A percentile compares a stretch with the other conserved stretches of the same genome.
Evolutionary conservation across 2,888 invertebrate genomes (phyloP).

Genomic region (Heliconius charithonia): DNA sequence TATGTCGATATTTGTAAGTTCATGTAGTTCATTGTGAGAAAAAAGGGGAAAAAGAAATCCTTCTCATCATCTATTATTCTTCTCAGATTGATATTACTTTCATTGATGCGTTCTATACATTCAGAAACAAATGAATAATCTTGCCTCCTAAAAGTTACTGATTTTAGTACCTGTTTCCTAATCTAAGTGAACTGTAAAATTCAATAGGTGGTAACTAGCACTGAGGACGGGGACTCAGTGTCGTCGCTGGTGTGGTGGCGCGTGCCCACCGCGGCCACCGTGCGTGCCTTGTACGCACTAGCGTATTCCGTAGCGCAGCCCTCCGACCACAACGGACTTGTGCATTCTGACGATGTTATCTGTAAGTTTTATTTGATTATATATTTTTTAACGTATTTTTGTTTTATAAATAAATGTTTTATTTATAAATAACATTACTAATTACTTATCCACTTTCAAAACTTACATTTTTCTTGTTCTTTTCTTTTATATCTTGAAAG

Average conservation of each 20-base stretch:
- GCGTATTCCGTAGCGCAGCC: constrained; percentile 74
- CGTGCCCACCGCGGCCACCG: constrained; percentile 74
- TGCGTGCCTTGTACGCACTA: constrained; percentile 74
- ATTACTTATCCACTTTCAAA: neutral
- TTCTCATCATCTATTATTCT: too few relatives aligned
- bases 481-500: neutral
- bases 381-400: neutral
- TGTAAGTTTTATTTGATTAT: constrained; percentile 62
- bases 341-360: constrained; percentile 87
- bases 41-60: too few relatives aligned
- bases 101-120: too few relatives aligned
- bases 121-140: too few relatives aligned
- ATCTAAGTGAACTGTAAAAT: constrained; percentile 2
- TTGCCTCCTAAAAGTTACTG: too few relatives aligned
- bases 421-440: neutral
- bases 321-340: constrained; percentile 62
- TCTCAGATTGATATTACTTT: too few relatives aligned
- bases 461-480: neutral
- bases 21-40: too few relatives aligned
- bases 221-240: constrained; percentile 71
- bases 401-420: neutral
- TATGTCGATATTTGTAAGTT: too few relatives aligned
- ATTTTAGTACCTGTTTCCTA: neutral
- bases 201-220: constrained; percentile 68
- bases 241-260: constrained; percentile 77